phyloP scores from a whole-genome alignment of 2,888 invertebrate species.

The Polia nebulosa region DNA sequence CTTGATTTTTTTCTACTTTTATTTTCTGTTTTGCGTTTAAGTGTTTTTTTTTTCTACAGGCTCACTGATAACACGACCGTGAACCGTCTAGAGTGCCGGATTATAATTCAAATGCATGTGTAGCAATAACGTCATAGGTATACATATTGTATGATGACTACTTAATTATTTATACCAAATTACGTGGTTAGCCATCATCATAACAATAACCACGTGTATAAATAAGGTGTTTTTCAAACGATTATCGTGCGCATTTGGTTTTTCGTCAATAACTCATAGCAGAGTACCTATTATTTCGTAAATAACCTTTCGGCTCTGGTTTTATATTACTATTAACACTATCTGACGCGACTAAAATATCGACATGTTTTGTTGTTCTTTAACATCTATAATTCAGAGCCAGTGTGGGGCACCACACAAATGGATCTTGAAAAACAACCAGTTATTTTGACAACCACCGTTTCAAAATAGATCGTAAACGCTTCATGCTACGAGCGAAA shows the following conservation, averaged over 20 bases:
- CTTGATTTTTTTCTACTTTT: conserved; percentile 34
- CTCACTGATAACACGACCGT: conserved; percentile 41
- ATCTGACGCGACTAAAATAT: conserved; percentile 84
- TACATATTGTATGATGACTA: no score
- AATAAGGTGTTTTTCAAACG: not conserved
- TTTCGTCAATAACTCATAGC: not conserved
- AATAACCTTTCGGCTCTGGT: conserved; percentile 61
- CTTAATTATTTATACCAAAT: no score
- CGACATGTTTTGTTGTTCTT: conserved; percentile 86
- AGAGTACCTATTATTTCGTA: conserved; percentile 31
- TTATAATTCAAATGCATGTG: conserved; percentile 18
- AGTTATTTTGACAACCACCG: conserved; percentile 86
- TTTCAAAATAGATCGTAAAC: conserved; percentile 79
- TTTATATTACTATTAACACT: conserved; percentile 82
- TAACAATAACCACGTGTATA: conserved; percentile 11
- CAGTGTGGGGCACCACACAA: conserved; percentile 83
- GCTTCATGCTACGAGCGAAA: conserved; percentile 66
- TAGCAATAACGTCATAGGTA: no score
- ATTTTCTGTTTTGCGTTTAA: conserved; percentile 26
- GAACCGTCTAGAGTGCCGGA: conserved; percentile 24
- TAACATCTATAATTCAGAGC: conserved; percentile 85
- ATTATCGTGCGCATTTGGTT: not conserved
- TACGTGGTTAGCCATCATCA: conserved; percentile 14
- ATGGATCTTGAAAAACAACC: conserved; percentile 89
- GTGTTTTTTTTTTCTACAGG: conserved; percentile 31